Conservation (phyloP, 2,113 vertebrate genomes). For the Cyanoramphus novaezelandiae region DNA sequence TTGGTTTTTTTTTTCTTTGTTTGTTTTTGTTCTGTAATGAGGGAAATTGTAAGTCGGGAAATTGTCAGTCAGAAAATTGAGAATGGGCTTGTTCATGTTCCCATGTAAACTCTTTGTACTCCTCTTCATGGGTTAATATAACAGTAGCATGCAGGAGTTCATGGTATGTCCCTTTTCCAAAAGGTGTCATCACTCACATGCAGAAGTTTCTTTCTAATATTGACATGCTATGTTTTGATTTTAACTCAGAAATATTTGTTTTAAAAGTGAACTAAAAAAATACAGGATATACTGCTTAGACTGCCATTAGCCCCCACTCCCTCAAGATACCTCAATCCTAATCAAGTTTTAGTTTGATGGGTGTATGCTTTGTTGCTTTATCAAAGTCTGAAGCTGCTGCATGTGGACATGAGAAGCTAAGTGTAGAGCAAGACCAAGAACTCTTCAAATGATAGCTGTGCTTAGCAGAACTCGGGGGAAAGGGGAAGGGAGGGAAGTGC, state of each 20-base stretch:
- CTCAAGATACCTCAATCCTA: background rate
- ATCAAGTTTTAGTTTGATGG: background rate
- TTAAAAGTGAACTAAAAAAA: background rate
- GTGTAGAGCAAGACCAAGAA: background rate
- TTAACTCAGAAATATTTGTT: background rate
- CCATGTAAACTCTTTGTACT: background rate
- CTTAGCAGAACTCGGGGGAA: background rate
- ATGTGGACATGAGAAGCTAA: background rate
- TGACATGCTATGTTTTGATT: background rate
- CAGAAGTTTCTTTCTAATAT: background rate
- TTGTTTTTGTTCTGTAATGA: background rate
- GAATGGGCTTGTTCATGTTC: background rate
- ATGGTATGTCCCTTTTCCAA: background rate
- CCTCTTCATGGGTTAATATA: background rate
- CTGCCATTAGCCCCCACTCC: background rate
- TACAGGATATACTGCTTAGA: background rate
- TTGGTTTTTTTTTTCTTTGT: background rate
- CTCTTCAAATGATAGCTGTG: background rate
- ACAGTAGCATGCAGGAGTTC: background rate
- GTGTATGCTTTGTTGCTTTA: background rate
- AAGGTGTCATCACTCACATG: background rate
- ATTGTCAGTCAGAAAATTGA: background rate
- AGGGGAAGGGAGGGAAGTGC: background rate
- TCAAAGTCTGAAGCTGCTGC: background rate
- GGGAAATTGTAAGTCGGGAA: background rate